These are phyloP conservation scores for Lasioglossum zephyrum DNA, from an alignment of 2,888 invertebrate genomes.

Conservation along the genomic window DNA sequence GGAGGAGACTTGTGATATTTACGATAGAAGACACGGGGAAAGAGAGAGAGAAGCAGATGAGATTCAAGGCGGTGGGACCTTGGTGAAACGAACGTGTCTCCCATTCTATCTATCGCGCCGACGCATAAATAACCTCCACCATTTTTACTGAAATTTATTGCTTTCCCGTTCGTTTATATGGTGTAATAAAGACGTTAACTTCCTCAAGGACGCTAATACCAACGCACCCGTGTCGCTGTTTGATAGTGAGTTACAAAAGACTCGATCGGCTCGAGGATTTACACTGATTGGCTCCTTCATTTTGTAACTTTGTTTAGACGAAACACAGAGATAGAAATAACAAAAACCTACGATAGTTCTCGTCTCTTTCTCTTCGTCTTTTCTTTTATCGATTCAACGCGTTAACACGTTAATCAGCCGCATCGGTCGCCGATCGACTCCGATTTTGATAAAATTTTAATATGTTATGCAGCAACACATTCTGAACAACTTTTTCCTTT, in stretches of 20 bases:
- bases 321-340: neutral
- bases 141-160: constrained; percentile 1
- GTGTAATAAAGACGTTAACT: constrained; percentile 3
- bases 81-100: neutral
- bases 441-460: too few species aligned
- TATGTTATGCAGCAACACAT: too few species aligned
- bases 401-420: neutral
- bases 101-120: neutral
- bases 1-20: neutral
- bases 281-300: neutral
- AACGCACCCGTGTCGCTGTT: neutral
- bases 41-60: neutral
- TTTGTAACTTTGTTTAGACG: neutral
- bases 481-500: too few species aligned
- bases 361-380: neutral
- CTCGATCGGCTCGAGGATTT: neutral
- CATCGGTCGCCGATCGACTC: too few species aligned
- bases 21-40: neutral
- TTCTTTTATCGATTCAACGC: neutral
- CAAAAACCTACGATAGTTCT: neutral
- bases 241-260: neutral
- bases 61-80: neutral
- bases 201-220: neutral
- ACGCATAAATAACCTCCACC: neutral
- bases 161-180: neutral